These are phyloP conservation scores for Lepidurus couesii DNA, from an alignment of 1,140 invertebrate species.

Conservation along the genomic window DNA sequence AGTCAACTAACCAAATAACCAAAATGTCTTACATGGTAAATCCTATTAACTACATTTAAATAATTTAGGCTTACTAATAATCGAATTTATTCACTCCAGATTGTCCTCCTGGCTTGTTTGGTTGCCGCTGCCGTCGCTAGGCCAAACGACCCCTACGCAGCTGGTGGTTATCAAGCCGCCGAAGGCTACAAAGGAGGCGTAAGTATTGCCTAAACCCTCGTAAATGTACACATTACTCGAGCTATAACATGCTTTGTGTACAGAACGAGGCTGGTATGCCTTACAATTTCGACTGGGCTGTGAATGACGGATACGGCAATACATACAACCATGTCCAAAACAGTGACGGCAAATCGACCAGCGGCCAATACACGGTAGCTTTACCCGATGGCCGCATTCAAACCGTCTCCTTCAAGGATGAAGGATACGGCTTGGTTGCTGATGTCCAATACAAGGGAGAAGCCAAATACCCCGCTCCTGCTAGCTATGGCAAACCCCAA, in stretches of 20 bases:
- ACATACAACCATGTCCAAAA: constrained; percentile 38
- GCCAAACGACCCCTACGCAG: constrained; percentile 7
- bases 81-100: not conserved
- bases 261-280: constrained; percentile 31
- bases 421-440: constrained; percentile 39
- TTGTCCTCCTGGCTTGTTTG: constrained; percentile 25
- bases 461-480: constrained; percentile 32
- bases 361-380: constrained; percentile 37
- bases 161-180: not conserved
- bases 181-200: constrained; percentile 24
- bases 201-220: not conserved
- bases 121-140: constrained; percentile 13
- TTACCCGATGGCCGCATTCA: constrained; percentile 40
- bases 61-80: not conserved
- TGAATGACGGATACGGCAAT: constrained; percentile 38
- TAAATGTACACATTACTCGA: not conserved
- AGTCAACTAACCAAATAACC: not conserved
- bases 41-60: not conserved
- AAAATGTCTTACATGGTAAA: not conserved
- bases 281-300: constrained; percentile 41
- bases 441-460: constrained; percentile 38
- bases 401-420: constrained; percentile 39
- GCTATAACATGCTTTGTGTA: not conserved
- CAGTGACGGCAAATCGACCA: constrained; percentile 36
- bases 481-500: constrained; percentile 16